phyloP scores from a whole-genome alignment of 2,113 vertebrate species.

The Melanostigma gelatinosum region DNA sequence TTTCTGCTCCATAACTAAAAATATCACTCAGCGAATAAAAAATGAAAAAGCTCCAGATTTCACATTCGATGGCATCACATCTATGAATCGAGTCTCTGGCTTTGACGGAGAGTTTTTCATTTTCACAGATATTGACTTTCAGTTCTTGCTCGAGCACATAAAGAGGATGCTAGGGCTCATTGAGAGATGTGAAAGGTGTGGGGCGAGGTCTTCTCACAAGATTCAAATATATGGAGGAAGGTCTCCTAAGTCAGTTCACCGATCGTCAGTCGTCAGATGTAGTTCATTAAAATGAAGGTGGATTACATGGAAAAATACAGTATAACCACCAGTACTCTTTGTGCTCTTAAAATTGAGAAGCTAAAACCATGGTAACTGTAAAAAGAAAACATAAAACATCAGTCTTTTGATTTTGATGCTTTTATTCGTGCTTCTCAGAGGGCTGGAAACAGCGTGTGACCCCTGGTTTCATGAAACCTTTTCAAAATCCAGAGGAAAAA shows the following conservation, averaged over 20 bases:
- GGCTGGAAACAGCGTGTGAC: background rate
- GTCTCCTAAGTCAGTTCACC: conserved; percentile 4
- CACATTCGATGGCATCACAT: conserved; percentile 70
- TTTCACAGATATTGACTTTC: conserved; percentile 63
- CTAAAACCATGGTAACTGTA: background rate
- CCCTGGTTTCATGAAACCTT: background rate
- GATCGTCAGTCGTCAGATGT: background rate
- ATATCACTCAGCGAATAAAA: conserved; percentile 51
- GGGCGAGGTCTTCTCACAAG: conserved; percentile 15
- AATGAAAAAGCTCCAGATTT: conserved; percentile 51
- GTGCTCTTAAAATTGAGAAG: background rate
- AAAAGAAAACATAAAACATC: background rate
- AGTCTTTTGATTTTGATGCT: background rate
- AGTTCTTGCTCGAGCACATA: conserved; percentile 44
- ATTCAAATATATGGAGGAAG: conserved; percentile 12
- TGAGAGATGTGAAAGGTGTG: conserved; percentile 14
- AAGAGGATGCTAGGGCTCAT: conserved; percentile 8
- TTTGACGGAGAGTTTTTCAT: conserved; percentile 55
- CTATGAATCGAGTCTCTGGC: conserved; percentile 40
- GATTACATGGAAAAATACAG: background rate
- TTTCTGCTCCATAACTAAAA: conserved; percentile 51
- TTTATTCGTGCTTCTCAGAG: background rate
- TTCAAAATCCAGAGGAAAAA: conserved; percentile 15
- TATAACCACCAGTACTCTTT: background rate
- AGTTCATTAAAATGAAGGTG: background rate